These are phyloP conservation scores for Prolemur simus DNA, from an alignment of 2,113 vertebrate genomes.

Conservation along the genomic window DNA sequence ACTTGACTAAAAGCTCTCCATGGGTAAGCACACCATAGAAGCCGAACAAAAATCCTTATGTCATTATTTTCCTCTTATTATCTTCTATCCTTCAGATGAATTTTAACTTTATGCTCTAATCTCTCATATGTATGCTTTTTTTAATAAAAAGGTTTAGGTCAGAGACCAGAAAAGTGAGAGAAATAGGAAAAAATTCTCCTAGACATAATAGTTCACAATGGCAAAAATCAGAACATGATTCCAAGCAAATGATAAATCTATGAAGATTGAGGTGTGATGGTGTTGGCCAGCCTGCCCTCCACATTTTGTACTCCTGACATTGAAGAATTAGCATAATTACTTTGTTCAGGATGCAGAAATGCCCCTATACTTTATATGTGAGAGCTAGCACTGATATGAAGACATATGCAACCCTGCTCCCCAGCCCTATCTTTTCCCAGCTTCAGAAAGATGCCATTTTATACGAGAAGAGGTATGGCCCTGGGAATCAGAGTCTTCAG, in stretches of 20 bases:
- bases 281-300: rapidly evolving
- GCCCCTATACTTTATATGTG: background rate
- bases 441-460: background rate
- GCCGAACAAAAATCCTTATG: background rate
- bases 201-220: background rate
- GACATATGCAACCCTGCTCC: background rate
- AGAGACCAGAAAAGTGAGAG: background rate
- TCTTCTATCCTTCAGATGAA: background rate
- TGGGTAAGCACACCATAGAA: background rate
- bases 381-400: background rate
- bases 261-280: background rate
- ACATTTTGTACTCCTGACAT: background rate
- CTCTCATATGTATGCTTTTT: background rate
- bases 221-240: background rate
- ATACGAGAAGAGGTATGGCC: rapidly evolving
- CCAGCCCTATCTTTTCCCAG: background rate
- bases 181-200: background rate
- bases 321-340: background rate
- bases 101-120: background rate
- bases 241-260: background rate
- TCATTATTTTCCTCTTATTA: background rate
- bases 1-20: background rate
- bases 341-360: background rate
- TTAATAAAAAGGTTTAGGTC: background rate
- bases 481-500: background rate